These are phyloP conservation scores for Mythimna lalbum DNA, from an alignment of 2,888 invertebrate genomes.

Conservation along the genomic window DNA sequence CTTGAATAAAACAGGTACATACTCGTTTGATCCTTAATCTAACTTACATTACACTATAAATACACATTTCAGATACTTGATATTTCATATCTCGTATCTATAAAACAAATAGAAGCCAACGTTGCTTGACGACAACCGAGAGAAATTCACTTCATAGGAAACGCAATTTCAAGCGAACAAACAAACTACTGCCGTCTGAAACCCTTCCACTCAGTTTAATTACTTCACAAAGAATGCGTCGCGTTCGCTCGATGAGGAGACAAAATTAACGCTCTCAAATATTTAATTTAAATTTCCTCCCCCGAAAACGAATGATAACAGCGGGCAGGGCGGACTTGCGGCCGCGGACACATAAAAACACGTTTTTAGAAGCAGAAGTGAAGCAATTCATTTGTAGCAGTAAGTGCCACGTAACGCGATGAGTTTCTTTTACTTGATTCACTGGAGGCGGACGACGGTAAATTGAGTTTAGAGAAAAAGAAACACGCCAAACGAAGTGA, in stretches of 20 bases:
- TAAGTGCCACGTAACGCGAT: constrained; percentile 82
- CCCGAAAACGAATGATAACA: constrained; percentile 89
- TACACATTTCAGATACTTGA: constrained; percentile 48
- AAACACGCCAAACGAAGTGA: constrained; percentile 76
- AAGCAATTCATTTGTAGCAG: constrained; percentile 83
- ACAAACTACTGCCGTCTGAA: constrained; percentile 89
- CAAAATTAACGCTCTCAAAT: constrained; percentile 91
- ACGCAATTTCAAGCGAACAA: constrained; percentile 89
- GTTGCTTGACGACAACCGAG: constrained; percentile 78
- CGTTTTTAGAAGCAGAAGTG: constrained; percentile 75
- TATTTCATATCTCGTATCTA: constrained; percentile 63
- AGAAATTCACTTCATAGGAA: constrained; percentile 87
- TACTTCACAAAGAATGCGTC: constrained; percentile 91
- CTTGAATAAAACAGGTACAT: constrained; percentile 12
- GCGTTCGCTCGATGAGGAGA: constrained; percentile 90
- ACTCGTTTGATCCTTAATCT: constrained; percentile 17
- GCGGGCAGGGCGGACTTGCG: constrained; percentile 78
- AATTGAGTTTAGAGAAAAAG: constrained; percentile 83
- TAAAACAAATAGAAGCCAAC: constrained; percentile 69
- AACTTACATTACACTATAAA: constrained; percentile 54
- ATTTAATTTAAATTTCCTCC: constrained; percentile 90
- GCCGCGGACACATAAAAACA: constrained; percentile 76
- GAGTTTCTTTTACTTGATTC: constrained; percentile 83
- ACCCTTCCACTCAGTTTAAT: constrained; percentile 91
- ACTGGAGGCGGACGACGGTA: constrained; percentile 72